Conservation (phyloP, 2,888 invertebrate genomes). For the Acanthosoma haemorrhoidale region DNA sequence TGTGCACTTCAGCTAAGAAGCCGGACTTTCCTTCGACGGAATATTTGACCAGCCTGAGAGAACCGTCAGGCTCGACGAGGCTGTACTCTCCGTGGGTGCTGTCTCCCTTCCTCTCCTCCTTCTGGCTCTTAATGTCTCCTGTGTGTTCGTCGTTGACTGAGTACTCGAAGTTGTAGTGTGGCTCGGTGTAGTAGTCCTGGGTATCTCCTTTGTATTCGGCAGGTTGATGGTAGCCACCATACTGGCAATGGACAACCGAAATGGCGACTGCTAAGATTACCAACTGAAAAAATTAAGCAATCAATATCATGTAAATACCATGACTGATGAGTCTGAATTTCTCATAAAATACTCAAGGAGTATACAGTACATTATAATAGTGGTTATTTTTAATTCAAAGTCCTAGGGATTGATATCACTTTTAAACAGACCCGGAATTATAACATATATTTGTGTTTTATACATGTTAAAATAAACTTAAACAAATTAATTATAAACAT, state of each 20-base stretch:
- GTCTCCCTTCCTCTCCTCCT: conserved; percentile 65
- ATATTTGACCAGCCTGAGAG: conserved; percentile 66
- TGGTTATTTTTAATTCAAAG: too few species aligned
- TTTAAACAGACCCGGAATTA: too few species aligned
- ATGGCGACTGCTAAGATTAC: neutral
- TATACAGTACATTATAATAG: too few species aligned
- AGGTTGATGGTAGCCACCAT: neutral
- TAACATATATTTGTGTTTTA: too few species aligned
- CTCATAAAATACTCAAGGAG: too few species aligned
- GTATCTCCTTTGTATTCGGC: conserved; percentile 18
- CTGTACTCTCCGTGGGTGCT: conserved; percentile 58
- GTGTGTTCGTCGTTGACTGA: conserved; percentile 66
- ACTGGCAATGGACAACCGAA: neutral
- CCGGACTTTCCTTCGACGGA: conserved; percentile 71
- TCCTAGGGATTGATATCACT: too few species aligned
- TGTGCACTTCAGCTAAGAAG: conserved; percentile 61
- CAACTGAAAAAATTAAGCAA: neutral
- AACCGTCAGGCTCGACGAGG: conserved; percentile 61
- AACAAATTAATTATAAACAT: too few species aligned
- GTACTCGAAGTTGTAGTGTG: conserved; percentile 65
- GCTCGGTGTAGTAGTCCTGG: neutral
- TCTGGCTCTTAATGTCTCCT: conserved; percentile 66
- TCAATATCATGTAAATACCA: too few species aligned
- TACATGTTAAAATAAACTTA: too few species aligned
- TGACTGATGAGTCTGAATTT: too few species aligned